These are phyloP conservation scores for Gnathonemus echidnorhynchus DNA, from an alignment of 2,113 vertebrate species.

Conservation along the genomic window DNA sequence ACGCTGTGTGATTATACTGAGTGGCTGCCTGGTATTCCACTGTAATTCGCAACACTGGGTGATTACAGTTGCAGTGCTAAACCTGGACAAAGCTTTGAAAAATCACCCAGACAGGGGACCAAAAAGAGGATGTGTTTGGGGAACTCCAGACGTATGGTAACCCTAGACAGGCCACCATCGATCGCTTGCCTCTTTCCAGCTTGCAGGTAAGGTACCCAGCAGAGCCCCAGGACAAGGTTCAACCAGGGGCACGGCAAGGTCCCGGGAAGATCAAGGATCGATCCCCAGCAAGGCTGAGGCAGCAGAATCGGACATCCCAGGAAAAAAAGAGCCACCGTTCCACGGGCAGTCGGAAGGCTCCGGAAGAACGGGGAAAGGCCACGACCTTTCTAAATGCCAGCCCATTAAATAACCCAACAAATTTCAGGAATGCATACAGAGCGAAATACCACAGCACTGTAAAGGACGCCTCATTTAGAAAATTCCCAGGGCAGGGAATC, in stretches of 20 bases:
- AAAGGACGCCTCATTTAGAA: conserved; percentile 38
- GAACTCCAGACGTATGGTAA: background rate
- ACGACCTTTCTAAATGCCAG: conserved; percentile 67
- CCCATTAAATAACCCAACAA: conserved; percentile 52
- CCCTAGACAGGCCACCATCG: background rate
- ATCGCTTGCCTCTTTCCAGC: background rate
- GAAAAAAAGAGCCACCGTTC: conserved; percentile 50
- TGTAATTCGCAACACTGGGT: background rate
- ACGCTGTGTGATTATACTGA: background rate
- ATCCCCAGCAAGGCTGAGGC: conserved; percentile 38
- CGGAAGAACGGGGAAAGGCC: conserved; percentile 59
- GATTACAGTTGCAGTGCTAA: background rate
- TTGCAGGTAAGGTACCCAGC: background rate
- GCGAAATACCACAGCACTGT: conserved; percentile 54
- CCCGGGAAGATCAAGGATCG: conserved; percentile 48
- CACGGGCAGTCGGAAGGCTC: conserved; percentile 46
- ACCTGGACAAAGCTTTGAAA: background rate
- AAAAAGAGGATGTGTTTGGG: background rate
- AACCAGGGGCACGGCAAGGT: conserved; percentile 30
- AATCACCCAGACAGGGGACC: background rate
- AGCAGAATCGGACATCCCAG: conserved; percentile 34
- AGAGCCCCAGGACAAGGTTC: conserved; percentile 17
- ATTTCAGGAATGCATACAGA: conserved; percentile 42
- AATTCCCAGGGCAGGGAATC: conserved; percentile 22
- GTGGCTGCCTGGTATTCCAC: background rate